A percentile compares a stretch with the other conserved stretches of the same genome.
These are phyloP conservation scores for Ascidia mentula DNA, from an alignment of 23 tunicate genomes.

Conservation along the genomic window DNA sequence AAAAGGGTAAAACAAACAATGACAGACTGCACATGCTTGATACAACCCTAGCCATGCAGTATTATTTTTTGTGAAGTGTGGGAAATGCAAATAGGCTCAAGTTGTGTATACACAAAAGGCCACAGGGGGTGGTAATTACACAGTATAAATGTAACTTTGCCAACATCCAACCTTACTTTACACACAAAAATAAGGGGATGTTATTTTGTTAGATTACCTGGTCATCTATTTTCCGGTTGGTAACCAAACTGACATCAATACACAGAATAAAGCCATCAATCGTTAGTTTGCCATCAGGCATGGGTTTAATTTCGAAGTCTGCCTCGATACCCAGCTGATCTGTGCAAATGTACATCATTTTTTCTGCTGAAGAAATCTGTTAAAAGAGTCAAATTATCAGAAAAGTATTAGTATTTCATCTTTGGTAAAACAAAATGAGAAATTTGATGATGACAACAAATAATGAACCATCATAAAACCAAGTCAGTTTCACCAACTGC, in stretches of 20 bases:
- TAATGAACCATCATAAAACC: too few relatives aligned
- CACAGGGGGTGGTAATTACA: too few relatives aligned
- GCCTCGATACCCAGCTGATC: slow-evolving; percentile 91
- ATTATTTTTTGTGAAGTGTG: not conserved
- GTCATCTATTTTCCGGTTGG: slow-evolving; percentile 70
- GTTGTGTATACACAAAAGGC: not conserved
- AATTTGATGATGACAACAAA: too few relatives aligned
- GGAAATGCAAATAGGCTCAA: too few relatives aligned
- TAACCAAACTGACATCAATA: slow-evolving; percentile 72
- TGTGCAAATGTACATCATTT: slow-evolving; percentile 94
- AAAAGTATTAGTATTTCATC: too few relatives aligned
- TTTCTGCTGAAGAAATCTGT: slow-evolving; percentile 86
- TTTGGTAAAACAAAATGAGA: too few relatives aligned
- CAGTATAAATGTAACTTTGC: too few relatives aligned
- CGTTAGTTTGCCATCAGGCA: slow-evolving; percentile 87
- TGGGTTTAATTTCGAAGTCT: slow-evolving; percentile 77
- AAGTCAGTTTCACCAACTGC: too few relatives aligned
- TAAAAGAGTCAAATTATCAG: too few relatives aligned
- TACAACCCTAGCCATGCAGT: not conserved
- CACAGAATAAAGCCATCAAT: slow-evolving; percentile 90
- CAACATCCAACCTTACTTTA: too few relatives aligned
- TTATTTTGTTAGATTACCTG: slow-evolving; percentile 41
- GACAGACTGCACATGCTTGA: not conserved
- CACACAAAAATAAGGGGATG: not conserved
- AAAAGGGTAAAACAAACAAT: too few relatives aligned